A percentile compares a stretch with the other conserved stretches of the same genome.
Evolutionary conservation across 1,140 invertebrate species (phyloP).

Genomic region (Meloidogyne hapla): DNA sequence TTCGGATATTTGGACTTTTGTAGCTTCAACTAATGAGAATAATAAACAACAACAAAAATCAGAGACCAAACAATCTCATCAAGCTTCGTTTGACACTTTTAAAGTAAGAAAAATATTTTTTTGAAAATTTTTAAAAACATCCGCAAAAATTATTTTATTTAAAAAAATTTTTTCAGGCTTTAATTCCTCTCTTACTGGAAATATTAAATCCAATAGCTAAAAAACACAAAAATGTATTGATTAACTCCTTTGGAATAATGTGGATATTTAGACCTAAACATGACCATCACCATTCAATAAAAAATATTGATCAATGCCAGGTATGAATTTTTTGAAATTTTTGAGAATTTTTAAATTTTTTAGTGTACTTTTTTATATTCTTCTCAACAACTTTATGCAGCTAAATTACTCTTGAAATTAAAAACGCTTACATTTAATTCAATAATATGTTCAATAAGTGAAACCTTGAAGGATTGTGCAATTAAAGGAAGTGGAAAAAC

Average conservation of each 20-base stretch:
- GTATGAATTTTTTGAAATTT: constrained; percentile 10
- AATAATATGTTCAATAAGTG: constrained; percentile 79
- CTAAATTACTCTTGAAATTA: constrained; percentile 66
- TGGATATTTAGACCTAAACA: constrained; percentile 70
- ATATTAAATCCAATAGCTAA: constrained; percentile 83
- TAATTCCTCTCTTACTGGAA: constrained; percentile 73
- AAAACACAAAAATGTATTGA: constrained; percentile 78
- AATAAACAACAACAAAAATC: constrained; percentile 4
- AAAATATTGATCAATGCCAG: constrained; percentile 33
- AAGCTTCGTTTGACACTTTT: background rate
- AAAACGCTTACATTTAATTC: constrained; percentile 81
- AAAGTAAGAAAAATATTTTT: background rate
- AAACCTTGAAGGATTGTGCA: constrained; percentile 78
- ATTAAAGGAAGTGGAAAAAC: constrained; percentile 59
- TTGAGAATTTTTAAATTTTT: background rate
- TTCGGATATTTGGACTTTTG: constrained; percentile 47
- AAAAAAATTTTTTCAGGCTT: constrained; percentile 64
- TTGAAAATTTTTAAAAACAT: too few relatives aligned
- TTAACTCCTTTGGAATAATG: constrained; percentile 81
- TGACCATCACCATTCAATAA: constrained; percentile 19
- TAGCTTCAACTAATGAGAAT: constrained; percentile 4
- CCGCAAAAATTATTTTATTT: too few relatives aligned
- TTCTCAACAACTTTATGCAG: constrained; percentile 50
- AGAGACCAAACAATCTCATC: background rate
- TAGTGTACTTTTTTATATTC: constrained; percentile 55